Percentiles rank a stretch among this genome's conserved stretches.
Conservation (phyloP, 2,113 vertebrate species). For the Erythrocercus mccallii region DNA sequence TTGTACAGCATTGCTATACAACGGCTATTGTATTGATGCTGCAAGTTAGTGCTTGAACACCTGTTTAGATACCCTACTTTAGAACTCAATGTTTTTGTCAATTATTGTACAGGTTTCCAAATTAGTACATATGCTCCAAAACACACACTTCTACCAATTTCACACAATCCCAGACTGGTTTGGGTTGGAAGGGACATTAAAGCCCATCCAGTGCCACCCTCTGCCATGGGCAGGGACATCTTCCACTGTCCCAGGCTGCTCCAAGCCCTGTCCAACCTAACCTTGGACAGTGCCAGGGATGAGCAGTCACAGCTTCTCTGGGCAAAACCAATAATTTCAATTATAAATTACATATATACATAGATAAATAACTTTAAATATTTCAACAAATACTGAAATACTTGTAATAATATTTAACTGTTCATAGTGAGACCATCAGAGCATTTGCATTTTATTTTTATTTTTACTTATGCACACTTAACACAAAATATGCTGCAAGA, state of each 20-base stretch:
- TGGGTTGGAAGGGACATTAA: background rate
- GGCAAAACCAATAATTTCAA: background rate
- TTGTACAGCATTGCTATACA: background rate
- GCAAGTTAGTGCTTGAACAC: background rate
- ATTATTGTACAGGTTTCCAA: background rate
- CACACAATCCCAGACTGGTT: background rate
- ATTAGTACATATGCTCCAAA: background rate
- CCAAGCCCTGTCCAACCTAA: background rate
- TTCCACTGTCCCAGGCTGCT: fast-evolving
- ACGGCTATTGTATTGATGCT: background rate
- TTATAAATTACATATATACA: background rate
- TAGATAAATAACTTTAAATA: background rate
- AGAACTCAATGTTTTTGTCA: background rate
- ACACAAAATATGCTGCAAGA: background rate
- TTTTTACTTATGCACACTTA: background rate
- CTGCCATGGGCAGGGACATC: background rate
- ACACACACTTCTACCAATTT: background rate
- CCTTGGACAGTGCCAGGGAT: background rate
- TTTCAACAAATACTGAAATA: background rate
- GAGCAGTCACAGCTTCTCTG: background rate
- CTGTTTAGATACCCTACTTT: background rate
- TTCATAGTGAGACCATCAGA: background rate
- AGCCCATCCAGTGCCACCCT: fast-evolving
- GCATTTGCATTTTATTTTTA: background rate
- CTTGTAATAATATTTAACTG: background rate